Evolutionary conservation across 2,888 invertebrate species (phyloP).

Genomic region (Cephonodes hylas): DNA sequence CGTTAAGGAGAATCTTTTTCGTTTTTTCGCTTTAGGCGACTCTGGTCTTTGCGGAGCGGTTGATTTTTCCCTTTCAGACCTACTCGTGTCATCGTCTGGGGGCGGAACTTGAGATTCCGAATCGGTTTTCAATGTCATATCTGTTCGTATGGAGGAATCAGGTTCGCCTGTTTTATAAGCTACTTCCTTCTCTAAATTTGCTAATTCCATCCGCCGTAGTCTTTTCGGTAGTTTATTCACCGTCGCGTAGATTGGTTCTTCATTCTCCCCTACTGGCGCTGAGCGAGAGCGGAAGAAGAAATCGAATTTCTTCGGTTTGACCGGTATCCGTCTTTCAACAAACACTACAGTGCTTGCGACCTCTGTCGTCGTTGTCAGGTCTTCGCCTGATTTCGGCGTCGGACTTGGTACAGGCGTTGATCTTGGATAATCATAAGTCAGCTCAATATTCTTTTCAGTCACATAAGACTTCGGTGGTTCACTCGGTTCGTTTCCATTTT

Average conservation of each 20-base stretch:
- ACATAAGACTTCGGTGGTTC: conserved; percentile 65
- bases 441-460: conserved; percentile 76
- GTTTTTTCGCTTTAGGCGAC: conserved; percentile 72
- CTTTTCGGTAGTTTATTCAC: conserved; percentile 78
- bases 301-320: conserved; percentile 71
- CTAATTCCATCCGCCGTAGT: conserved; percentile 69
- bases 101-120: conserved; percentile 67
- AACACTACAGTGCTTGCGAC: conserved; percentile 78
- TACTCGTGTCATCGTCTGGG: conserved; percentile 71
- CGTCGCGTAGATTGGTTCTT: conserved; percentile 77
- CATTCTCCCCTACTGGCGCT: conserved; percentile 75
- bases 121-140: conserved; percentile 67
- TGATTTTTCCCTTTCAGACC: conserved; percentile 72
- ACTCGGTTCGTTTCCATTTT: conserved; percentile 32
- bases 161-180: conserved; percentile 68
- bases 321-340: conserved; percentile 73
- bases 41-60: conserved; percentile 64
- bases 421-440: conserved; percentile 76
- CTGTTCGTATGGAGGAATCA: conserved; percentile 69
- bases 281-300: conserved; percentile 76
- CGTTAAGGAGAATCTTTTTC: conserved; percentile 71
- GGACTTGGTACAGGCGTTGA: conserved; percentile 60
- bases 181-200: conserved; percentile 74
- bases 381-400: conserved; percentile 60
- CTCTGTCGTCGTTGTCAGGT: conserved; percentile 73